Evolutionary conservation across 2,797 vertebrate species (phyloP), one percentile per base, ranked within the genome.

Genomic region (Chaenodraco wilsoni): DNA sequence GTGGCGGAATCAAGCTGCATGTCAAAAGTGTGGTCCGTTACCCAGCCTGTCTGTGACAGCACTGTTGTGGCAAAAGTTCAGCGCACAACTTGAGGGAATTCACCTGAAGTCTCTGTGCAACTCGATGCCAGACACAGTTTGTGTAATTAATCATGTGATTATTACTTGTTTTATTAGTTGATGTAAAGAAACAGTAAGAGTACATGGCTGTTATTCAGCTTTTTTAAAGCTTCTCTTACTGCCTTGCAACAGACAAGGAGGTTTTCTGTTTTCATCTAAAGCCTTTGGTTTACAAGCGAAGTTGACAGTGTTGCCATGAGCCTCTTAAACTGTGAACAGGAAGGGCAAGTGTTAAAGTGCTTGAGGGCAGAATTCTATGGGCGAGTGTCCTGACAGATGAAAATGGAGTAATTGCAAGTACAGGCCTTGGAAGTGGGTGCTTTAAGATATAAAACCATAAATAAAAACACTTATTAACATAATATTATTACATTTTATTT

Each of bases 291-390:
- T 80, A 50, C 66, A 70, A 76, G 65, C 61, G 50, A 78, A 78
- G 46, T 33, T 83, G 80, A 80, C 83, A 84, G 43, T 56, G 83
- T 73, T 83, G 74, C 69, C 74, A 80, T 66, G 66, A 79, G 78
- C 77, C 75, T 74, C 62, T 82, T 79, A 56, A 83, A 83, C 79
- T 83, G 81, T 72, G 68, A 87, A 82, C 81, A 87, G 82, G 78
- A 83, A 87, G 81, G 83, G 62, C 82, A 86, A 86, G 74, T 84
- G 81, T 56, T 81, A 60, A 62, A 76, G 77, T 68, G 72, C 76
- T 78, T n/a, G 2, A 58, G 74, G 76, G 68, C 60, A 82, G 54
- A 78, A 82, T 79, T 83, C 74, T 67, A 64, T 63, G 51, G 72
- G 57, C 15, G n/a, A 72, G 61, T 56, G 31, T 76, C 65, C 82